These are phyloP conservation scores for Nylanderia fulva DNA, from an alignment of 1,140 invertebrate genomes.

Conservation along the genomic window DNA sequence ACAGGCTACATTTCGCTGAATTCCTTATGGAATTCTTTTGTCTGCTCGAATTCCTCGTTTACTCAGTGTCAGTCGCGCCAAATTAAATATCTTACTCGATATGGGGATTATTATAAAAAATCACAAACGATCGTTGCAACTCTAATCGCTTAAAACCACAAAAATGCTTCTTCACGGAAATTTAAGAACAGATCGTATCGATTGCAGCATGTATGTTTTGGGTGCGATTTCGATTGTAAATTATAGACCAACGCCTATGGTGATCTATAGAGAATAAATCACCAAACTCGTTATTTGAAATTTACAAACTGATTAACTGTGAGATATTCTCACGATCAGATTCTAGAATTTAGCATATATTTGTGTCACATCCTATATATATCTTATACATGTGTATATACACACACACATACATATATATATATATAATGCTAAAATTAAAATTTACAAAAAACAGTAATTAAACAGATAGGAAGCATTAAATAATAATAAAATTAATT, in stretches of 20 bases:
- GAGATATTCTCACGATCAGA: conserved; percentile 28
- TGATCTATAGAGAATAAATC: too few relatives aligned
- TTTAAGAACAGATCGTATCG: conserved; percentile 18
- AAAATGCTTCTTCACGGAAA: conserved; percentile 18
- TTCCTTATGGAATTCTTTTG: conserved; percentile 37
- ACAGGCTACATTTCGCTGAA: not conserved
- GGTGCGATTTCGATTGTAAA: not conserved
- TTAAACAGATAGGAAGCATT: not conserved
- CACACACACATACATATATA: too few relatives aligned
- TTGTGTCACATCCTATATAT: not conserved
- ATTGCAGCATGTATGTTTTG: conserved; percentile 10
- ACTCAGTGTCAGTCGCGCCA: conserved; percentile 18
- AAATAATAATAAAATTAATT: conserved; percentile 28
- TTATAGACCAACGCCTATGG: too few relatives aligned
- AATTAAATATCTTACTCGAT: conserved; percentile 68
- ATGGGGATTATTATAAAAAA: conserved; percentile 71
- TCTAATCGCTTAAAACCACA: conserved; percentile 16
- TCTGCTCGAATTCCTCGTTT: conserved; percentile 41
- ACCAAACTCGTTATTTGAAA: too few relatives aligned
- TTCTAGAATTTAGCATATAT: not conserved
- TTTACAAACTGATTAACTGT: too few relatives aligned
- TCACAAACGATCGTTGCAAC: conserved; percentile 29
- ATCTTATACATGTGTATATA: too few relatives aligned
- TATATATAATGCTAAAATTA: not conserved
- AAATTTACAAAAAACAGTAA: not conserved